These are phyloP conservation scores for Apamea sordens DNA, from an alignment of 2,888 invertebrate species.

Conservation along the genomic window DNA sequence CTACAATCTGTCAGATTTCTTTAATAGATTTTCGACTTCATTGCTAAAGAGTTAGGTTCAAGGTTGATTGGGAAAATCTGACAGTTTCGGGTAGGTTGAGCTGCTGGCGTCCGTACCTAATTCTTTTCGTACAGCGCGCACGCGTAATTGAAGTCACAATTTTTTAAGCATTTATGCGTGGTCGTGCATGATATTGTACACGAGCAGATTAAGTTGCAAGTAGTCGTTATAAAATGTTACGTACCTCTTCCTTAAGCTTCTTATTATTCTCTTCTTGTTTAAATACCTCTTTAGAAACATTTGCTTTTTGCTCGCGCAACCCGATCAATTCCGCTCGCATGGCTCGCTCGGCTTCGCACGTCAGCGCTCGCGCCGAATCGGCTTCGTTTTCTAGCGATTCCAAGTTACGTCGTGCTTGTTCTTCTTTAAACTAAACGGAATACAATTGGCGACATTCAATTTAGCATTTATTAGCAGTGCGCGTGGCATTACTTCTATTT, in stretches of 20 bases:
- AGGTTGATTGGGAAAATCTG: no score
- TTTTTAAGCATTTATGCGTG: background rate
- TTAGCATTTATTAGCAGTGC: background rate
- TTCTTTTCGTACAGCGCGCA: background rate
- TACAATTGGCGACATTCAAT: background rate
- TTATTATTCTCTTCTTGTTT: constrained; percentile 73
- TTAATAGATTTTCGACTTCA: no score
- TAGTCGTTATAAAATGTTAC: background rate
- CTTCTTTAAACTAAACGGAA: constrained; percentile 81
- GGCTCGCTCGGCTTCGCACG: constrained; percentile 80
- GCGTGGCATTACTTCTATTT: background rate
- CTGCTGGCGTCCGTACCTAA: no score
- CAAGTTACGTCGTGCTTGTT: constrained; percentile 78
- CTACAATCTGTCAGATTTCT: no score
- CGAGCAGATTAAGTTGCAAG: background rate
- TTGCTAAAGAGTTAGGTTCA: no score
- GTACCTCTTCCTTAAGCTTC: constrained; percentile 75
- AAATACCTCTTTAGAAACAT: constrained; percentile 76
- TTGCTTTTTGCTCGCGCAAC: constrained; percentile 77
- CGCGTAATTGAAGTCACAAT: background rate
- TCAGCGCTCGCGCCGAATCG: constrained; percentile 76
- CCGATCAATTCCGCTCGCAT: constrained; percentile 79
- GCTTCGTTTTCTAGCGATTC: constrained; percentile 72
- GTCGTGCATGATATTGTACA: background rate
- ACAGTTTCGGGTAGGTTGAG: no score